Conservation (phyloP, 2,888 invertebrate species). For the Vanessa cardui region DNA sequence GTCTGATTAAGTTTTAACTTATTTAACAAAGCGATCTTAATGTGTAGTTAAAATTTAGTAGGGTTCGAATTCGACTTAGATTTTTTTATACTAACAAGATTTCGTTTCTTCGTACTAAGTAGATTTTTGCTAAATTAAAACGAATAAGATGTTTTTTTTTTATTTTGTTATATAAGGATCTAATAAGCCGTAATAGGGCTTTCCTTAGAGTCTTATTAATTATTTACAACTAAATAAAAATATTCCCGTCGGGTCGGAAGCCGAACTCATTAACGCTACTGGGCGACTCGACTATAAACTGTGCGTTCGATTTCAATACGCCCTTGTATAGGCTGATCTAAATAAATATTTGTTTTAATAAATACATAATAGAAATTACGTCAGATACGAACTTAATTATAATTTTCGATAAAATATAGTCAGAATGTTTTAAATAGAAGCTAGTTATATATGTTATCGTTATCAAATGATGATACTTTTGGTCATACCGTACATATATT, state of each 20-base stretch:
- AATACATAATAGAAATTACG: no score
- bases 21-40: conserved; percentile 7
- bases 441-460: no score
- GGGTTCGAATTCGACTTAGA: background rate
- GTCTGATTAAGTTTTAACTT: conserved; percentile 27
- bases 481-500: no score
- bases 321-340: conserved; percentile 46
- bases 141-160: no score
- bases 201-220: background rate
- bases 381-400: no score
- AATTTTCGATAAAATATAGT: no score
- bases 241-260: conserved; percentile 15
- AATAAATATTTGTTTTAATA: background rate
- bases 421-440: no score
- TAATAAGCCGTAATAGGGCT: background rate
- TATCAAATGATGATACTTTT: no score
- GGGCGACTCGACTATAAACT: conserved; percentile 56
- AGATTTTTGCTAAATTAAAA: no score
- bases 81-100: no score
- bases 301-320: conserved; percentile 46
- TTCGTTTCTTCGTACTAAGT: no score
- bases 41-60: background rate
- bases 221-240: conserved; percentile 22
- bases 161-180: background rate
- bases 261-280: conserved; percentile 68